phyloP scores from a whole-genome alignment of 2,888 invertebrate species.

The Timandra comae region DNA sequence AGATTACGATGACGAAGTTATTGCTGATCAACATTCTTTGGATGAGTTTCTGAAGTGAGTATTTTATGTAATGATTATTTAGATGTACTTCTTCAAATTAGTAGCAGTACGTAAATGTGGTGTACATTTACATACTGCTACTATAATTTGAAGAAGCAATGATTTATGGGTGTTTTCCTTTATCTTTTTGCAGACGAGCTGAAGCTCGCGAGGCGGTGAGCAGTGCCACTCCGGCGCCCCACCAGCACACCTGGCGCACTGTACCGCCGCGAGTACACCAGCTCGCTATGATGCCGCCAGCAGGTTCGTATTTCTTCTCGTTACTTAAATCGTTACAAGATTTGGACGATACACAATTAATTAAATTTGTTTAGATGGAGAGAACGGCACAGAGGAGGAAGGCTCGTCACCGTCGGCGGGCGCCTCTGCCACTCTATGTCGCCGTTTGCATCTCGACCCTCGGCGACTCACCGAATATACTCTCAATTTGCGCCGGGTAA shows the following conservation, averaged over 20 bases:
- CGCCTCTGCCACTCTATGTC: slow-evolving; percentile 68
- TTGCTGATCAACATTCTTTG: not conserved
- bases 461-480: slow-evolving; percentile 85
- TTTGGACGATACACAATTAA: no score
- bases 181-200: slow-evolving; percentile 25
- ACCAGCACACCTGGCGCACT: no score
- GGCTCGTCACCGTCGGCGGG: slow-evolving; percentile 5
- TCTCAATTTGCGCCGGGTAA: slow-evolving; percentile 81
- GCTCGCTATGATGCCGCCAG: no score
- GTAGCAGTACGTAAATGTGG: no score
- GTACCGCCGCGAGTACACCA: no score
- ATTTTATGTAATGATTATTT: no score
- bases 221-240: slow-evolving; percentile 3
- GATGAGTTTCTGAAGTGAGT: slow-evolving; percentile 1
- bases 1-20: not conserved
- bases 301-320: no score
- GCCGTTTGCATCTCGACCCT: slow-evolving; percentile 80
- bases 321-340: no score
- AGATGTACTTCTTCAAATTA: no score
- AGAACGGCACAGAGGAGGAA: not conserved
- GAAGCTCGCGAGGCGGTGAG: slow-evolving; percentile 36
- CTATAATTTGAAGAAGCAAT: no score
- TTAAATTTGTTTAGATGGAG: not conserved
- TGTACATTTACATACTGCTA: no score
- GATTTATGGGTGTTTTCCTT: no score